phyloP scores from a whole-genome alignment of 2,888 invertebrate species.

The Dione vanillae region DNA sequence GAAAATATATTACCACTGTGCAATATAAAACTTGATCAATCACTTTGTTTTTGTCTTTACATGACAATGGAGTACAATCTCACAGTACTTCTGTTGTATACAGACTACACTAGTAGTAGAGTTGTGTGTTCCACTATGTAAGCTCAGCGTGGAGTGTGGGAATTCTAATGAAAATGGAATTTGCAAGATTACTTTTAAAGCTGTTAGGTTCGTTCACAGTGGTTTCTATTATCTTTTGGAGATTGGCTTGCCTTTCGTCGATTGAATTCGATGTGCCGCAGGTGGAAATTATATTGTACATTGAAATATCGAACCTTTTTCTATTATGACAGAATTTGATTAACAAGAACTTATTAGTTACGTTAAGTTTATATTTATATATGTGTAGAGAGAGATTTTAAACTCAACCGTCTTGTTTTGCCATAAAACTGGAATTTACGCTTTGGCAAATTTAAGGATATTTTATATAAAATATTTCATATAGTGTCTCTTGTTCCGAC shows the following conservation, averaged over 20 bases:
- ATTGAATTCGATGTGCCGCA: conserved; percentile 11
- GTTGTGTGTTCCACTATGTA: neutral
- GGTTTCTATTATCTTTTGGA: conserved; percentile 27
- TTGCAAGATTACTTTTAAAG: conserved; percentile 15
- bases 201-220: conserved; percentile 14
- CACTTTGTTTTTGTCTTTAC: too few relatives aligned
- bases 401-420: too few relatives aligned
- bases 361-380: neutral
- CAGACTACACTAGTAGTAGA: too few relatives aligned
- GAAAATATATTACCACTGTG: too few relatives aligned
- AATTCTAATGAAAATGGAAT: conserved; percentile 19
- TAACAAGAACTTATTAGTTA: too few relatives aligned
- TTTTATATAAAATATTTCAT: too few relatives aligned
- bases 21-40: too few relatives aligned
- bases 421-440: too few relatives aligned
- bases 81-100: neutral
- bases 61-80: too few relatives aligned
- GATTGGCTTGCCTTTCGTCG: conserved; percentile 24
- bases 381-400: too few relatives aligned
- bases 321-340: neutral
- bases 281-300: neutral
- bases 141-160: neutral
- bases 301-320: neutral
- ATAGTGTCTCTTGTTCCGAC: too few relatives aligned
- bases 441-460: too few relatives aligned